Conservation (phyloP, 23 tunicate species). For the Oikopleura vanhoeffeni region DNA sequence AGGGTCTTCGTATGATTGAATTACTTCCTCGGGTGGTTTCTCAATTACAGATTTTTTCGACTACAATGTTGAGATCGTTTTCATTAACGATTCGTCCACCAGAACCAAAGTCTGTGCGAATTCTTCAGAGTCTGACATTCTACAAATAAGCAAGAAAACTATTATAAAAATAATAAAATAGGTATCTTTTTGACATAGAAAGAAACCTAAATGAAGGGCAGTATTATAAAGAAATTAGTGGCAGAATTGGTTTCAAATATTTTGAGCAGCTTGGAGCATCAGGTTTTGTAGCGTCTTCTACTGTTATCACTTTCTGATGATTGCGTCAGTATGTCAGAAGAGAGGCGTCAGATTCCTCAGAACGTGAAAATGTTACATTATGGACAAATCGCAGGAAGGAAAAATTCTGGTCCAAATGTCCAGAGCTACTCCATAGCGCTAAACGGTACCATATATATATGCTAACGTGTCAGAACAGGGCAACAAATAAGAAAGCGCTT, state of each 20-base stretch:
- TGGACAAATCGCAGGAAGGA: no score
- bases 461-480: no score
- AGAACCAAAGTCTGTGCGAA: not conserved
- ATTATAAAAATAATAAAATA: not conserved
- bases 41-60: constrained; percentile 39
- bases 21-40: not conserved
- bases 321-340: no score
- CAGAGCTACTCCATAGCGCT: no score
- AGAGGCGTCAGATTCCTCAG: not conserved
- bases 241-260: not conserved
- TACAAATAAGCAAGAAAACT: not conserved
- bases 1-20: not conserved
- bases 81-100: constrained; percentile 12
- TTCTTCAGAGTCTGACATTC: constrained; percentile 15
- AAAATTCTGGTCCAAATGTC: no score
- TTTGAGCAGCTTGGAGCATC: not conserved
- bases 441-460: no score
- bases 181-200: not conserved
- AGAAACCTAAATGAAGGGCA: no score
- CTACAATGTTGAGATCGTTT: constrained; percentile 23
- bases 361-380: no score
- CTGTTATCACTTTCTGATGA: not conserved
- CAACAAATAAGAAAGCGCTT: no score
- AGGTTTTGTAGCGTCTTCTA: not conserved
- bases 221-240: no score